Conservation (phyloP, 2,888 invertebrate genomes). For the Nemotelus pantherinus region DNA sequence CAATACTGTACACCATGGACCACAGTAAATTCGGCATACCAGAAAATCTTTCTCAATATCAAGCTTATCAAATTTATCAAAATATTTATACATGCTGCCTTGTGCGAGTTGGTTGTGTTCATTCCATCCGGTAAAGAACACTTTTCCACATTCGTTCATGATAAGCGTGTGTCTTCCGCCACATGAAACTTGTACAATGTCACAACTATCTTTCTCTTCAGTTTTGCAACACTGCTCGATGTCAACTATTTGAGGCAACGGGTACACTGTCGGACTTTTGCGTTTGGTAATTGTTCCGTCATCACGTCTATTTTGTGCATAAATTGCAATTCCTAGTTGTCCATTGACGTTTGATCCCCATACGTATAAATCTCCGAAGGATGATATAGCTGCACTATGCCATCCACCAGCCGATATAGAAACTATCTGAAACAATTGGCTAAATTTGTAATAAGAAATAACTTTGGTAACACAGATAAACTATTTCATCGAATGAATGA, state of each 20-base stretch:
- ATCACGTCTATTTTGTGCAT: slow-evolving; percentile 56
- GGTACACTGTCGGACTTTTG: slow-evolving; percentile 59
- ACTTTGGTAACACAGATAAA: too few relatives aligned
- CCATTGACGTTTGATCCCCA: slow-evolving; percentile 95
- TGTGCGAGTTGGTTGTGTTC: slow-evolving; percentile 81
- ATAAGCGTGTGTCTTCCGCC: slow-evolving; percentile 81
- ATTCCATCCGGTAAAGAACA: slow-evolving; percentile 85
- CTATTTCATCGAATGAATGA: too few relatives aligned
- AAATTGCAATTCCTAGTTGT: slow-evolving; percentile 76
- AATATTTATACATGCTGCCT: slow-evolving; percentile 55
- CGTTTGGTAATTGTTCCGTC: slow-evolving; percentile 47
- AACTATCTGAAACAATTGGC: slow-evolving; percentile 64
- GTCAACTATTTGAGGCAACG: slow-evolving; percentile 61
- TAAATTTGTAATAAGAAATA: too few relatives aligned
- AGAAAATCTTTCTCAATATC: too few relatives aligned
- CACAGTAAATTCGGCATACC: slow-evolving; percentile 60
- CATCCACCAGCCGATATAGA: slow-evolving; percentile 84
- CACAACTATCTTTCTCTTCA: slow-evolving; percentile 54
- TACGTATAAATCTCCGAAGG: slow-evolving; percentile 82
- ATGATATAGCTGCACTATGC: slow-evolving; percentile 84
- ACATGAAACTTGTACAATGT: slow-evolving; percentile 71
- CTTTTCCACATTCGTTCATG: slow-evolving; percentile 71
- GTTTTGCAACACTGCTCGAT: slow-evolving; percentile 58
- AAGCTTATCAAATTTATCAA: slow-evolving; percentile 54
- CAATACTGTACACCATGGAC: slow-evolving; percentile 66